These are phyloP conservation scores for Ciconia nigra DNA, from an alignment of 2,797 vertebrate species.

Conservation along the genomic window DNA sequence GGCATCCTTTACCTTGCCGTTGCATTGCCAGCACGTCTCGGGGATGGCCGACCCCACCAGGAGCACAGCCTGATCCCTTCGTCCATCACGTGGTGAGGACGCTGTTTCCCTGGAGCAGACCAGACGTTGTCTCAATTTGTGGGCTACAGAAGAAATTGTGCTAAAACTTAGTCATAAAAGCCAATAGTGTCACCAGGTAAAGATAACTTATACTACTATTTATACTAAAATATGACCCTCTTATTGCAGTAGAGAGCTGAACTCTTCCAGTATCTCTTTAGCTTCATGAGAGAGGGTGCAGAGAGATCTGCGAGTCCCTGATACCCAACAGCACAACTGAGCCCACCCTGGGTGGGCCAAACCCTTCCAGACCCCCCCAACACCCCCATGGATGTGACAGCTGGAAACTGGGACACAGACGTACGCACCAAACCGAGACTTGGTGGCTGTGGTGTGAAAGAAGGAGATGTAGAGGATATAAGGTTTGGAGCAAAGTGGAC, in stretches of 20 bases:
- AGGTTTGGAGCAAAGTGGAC: not conserved
- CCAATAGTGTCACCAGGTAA: not conserved
- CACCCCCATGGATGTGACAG: rapidly evolving
- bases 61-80: not conserved
- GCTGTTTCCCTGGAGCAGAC: not conserved
- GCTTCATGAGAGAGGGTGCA: not conserved
- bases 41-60: not conserved
- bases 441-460: not conserved
- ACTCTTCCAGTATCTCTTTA: not conserved
- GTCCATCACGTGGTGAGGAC: rapidly evolving
- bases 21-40: rapidly evolving
- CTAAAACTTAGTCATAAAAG: not conserved
- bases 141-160: not conserved
- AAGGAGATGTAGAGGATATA: not conserved
- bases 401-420: not conserved
- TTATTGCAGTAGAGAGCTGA: not conserved
- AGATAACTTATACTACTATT: not conserved
- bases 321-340: not conserved
- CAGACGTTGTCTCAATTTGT: not conserved
- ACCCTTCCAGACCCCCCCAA: not conserved
- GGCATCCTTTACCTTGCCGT: not conserved
- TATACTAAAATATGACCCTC: not conserved
- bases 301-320: not conserved
- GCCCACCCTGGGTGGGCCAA: not conserved
- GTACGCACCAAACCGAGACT: not conserved